Evolutionary conservation across 2,113 vertebrate species (phyloP), one percentile per base, ranked within the genome.

Genomic region (Cheirogaleus medius): DNA sequence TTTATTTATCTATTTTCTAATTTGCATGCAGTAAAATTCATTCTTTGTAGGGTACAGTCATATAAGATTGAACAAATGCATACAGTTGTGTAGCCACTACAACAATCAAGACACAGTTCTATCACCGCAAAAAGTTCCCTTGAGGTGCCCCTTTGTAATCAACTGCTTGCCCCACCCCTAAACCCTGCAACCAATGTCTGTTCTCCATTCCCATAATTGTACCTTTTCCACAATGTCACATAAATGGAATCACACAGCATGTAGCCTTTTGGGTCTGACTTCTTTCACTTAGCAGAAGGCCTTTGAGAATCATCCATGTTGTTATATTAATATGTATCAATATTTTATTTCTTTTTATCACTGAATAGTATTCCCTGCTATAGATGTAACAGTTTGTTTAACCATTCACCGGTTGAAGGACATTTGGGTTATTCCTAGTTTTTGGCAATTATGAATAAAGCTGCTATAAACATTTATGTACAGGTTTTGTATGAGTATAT

Each of bases 351-450:
- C 4, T 4, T 95, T 96, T 78, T 92, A 83, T 64, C 92, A 25
- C 52, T 66, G 42, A 89, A 12, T 69, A 54, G 23, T 76, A 84
- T 23, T 76, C 52, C 37, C 52, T 47, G n/a, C 20, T 42, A 78
- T 32, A 44, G 68, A 85, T 77, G 34, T 42, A 73, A 29, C 49
- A 66, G 32, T 78, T 81, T 69, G 91, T 49, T 87, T 77, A 58
- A 87, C 54, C 25, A 93, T 69, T 87, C 21, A 68, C 39, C 27
- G 44, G 37, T 42, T 80, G 39, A 47, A 47, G 47, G 76, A 84
- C 56, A 84, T 91, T 58, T 87, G 66, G 47, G 39, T 81, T 97
- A 85, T 88, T 76, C 37, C 64, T 74, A 42, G n/a, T n/a, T 96
- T 91, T n/a, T 9, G 37, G 23, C 21, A 85, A 93, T 66, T 91